phyloP scores from a whole-genome alignment of 2,797 vertebrate species.

The Acanthopagrus latus region DNA sequence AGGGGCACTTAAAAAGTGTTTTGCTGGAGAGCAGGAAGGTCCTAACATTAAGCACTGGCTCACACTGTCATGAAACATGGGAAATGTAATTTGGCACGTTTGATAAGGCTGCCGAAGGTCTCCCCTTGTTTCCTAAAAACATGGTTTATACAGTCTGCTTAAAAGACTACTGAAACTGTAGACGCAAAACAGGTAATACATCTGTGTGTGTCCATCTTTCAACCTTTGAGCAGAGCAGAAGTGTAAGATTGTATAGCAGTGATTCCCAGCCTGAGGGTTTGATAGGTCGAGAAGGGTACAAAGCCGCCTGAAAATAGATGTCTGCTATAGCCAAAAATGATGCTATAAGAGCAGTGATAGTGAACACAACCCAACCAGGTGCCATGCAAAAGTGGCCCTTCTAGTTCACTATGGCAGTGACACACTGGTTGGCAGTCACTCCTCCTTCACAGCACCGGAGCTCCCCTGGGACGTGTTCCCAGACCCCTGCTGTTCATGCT shows the following conservation, averaged over 20 bases:
- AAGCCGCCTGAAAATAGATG: too few species aligned
- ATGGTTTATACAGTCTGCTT: background rate
- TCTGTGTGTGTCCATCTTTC: too few species aligned
- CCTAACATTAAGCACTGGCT: conserved; percentile 61
- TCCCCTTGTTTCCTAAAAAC: conserved; percentile 11
- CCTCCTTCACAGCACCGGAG: too few species aligned
- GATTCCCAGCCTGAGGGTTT: background rate
- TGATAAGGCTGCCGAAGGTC: conserved; percentile 41
- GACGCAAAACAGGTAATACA: too few species aligned
- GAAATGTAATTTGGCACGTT: conserved; percentile 64
- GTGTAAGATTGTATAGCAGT: background rate
- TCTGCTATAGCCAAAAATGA: too few species aligned
- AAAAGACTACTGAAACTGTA: background rate
- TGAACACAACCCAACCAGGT: too few species aligned
- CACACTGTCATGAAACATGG: conserved; percentile 60
- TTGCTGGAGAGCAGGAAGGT: conserved; percentile 72
- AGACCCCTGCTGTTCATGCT: too few species aligned
- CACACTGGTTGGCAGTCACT: too few species aligned
- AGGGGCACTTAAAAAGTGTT: conserved; percentile 72
- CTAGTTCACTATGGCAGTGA: too few species aligned
- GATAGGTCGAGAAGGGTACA: background rate
- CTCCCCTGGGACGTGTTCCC: too few species aligned
- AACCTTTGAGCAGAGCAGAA: background rate
- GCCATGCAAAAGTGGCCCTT: too few species aligned
- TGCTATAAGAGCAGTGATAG: too few species aligned